Evolutionary conservation across 2,797 vertebrate species (phyloP).

Genomic region (Gymnocypris eckloni): DNA sequence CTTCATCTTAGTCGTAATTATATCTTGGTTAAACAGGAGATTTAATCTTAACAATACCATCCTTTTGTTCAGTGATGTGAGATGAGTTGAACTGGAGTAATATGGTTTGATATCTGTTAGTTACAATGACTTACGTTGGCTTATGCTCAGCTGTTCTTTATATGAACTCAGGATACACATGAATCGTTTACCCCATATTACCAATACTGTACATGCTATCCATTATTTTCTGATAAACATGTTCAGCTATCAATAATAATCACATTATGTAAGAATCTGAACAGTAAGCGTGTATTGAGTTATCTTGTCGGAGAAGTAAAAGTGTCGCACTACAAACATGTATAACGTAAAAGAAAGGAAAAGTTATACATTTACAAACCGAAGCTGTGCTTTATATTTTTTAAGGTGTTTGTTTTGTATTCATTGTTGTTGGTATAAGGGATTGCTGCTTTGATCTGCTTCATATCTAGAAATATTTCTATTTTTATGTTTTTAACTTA

Average conservation of each 20-base stretch:
- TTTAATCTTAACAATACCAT: background rate
- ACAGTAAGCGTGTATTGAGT: background rate
- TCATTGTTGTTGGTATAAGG: conserved; percentile 18
- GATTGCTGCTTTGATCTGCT: background rate
- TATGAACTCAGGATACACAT: conserved; percentile 9
- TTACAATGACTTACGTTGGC: background rate
- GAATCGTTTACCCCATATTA: conserved; percentile 17
- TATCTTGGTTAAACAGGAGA: background rate
- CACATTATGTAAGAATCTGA: background rate
- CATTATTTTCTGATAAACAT: background rate
- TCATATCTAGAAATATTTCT: background rate
- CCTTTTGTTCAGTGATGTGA: background rate
- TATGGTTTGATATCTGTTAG: background rate
- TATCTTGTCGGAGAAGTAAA: background rate
- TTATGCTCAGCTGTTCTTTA: background rate
- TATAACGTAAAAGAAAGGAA: background rate
- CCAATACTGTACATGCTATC: background rate
- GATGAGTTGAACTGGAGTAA: background rate
- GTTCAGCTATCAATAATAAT: background rate
- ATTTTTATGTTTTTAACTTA: conserved; percentile 14
- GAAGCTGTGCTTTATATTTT: conserved; percentile 4
- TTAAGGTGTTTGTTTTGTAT: conserved; percentile 21
- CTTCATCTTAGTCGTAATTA: background rate
- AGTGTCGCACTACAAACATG: conserved; percentile 1
- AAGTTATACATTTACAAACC: background rate